Evolutionary conservation across 2,113 vertebrate genomes (phyloP).

Genomic region (Peromyscus maniculatus): DNA sequence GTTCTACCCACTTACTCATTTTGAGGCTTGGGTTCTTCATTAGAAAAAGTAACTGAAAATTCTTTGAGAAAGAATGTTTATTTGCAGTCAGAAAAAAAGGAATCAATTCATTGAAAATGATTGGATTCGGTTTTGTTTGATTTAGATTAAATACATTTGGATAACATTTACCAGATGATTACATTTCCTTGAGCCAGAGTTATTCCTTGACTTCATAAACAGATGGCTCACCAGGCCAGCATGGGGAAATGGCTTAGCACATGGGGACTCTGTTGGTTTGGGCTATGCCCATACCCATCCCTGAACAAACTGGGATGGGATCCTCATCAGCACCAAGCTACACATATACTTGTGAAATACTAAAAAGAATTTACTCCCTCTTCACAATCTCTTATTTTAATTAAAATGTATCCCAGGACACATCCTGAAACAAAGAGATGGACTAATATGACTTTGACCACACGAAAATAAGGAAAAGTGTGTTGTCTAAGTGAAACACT

Average conservation of each 20-base stretch:
- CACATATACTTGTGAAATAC: background rate
- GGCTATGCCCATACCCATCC: background rate
- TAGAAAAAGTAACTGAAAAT: constrained; percentile 71
- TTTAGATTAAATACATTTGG: background rate
- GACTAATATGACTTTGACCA: background rate
- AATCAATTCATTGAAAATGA: background rate
- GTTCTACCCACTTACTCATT: background rate
- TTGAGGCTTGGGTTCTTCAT: background rate
- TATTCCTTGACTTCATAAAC: background rate
- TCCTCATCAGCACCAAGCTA: background rate
- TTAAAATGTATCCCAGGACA: background rate
- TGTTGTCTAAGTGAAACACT: background rate
- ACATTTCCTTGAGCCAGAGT: background rate
- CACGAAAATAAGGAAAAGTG: background rate
- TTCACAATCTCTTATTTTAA: background rate
- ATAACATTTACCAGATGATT: background rate
- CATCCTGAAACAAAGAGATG: background rate
- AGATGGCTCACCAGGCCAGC: background rate
- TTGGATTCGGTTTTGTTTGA: background rate
- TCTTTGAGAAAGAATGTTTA: background rate
- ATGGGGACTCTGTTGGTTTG: background rate
- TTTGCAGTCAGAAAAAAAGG: background rate
- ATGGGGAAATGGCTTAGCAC: background rate
- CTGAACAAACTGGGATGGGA: background rate
- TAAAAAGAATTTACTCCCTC: background rate